phyloP scores from a whole-genome alignment of 2,797 vertebrate species.

The Brachymystax lenok region DNA sequence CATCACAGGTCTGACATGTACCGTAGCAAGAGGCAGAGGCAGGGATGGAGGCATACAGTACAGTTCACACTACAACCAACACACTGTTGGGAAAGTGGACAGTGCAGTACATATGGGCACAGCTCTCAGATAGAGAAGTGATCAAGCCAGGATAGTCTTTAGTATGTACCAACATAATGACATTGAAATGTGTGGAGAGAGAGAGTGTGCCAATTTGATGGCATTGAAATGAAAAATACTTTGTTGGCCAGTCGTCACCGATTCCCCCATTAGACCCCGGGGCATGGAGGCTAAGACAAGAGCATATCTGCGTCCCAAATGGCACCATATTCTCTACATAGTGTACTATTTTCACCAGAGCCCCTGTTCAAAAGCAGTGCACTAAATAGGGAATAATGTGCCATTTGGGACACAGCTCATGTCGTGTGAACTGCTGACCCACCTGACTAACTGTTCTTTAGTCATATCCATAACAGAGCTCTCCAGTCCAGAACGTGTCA shows the following conservation, averaged over 20 bases:
- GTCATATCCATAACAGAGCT: slow-evolving; percentile 19
- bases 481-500: not conserved
- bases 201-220: too few species aligned
- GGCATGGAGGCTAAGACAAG: not conserved
- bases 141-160: not conserved
- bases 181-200: not conserved
- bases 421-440: slow-evolving; percentile 7
- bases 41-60: not conserved
- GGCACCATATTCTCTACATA: too few species aligned
- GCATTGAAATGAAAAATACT: not conserved
- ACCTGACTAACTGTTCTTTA: slow-evolving; percentile 20
- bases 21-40: not conserved
- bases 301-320: not conserved
- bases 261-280: slow-evolving; percentile 22
- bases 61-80: not conserved
- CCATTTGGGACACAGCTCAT: too few species aligned
- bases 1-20: not conserved
- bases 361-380: too few species aligned
- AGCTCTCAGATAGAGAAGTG: not conserved
- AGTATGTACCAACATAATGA: not conserved
- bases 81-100: not conserved
- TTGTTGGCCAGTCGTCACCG: not conserved
- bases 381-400: too few species aligned
- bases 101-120: not conserved
- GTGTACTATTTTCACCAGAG: too few species aligned